These are phyloP conservation scores for Conops quadrifasciatus DNA, from an alignment of 2,888 invertebrate species.

Conservation along the genomic window DNA sequence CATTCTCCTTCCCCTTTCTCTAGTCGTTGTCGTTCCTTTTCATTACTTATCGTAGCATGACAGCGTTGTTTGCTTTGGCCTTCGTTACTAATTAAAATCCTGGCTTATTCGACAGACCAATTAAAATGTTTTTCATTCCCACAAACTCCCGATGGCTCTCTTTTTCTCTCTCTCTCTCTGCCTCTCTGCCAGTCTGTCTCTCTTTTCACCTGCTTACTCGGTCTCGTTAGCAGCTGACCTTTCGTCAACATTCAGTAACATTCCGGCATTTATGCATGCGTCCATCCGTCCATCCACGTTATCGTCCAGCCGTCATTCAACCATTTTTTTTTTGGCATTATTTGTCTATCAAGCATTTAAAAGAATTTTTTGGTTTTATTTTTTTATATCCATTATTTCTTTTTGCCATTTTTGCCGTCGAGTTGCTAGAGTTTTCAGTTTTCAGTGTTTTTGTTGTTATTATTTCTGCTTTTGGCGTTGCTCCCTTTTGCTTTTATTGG, in stretches of 20 bases:
- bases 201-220: background rate
- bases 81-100: conserved; percentile 15
- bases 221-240: background rate
- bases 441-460: background rate
- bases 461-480: background rate
- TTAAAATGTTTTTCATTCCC: background rate
- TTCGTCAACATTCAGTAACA: background rate
- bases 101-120: conserved; percentile 7
- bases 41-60: background rate
- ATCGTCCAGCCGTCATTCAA: background rate
- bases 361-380: conserved; percentile 4
- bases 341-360: conserved; percentile 22
- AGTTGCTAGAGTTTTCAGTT: no score
- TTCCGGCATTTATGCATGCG: background rate
- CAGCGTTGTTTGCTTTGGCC: background rate
- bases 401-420: background rate
- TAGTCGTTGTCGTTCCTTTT: background rate
- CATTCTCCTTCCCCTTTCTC: background rate
- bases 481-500: background rate
- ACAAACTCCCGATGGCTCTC: background rate
- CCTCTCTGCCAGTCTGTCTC: background rate
- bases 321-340: conserved; percentile 16
- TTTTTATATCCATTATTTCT: no score
- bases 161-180: background rate
- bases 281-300: background rate